Conservation (phyloP, 2,888 invertebrate genomes). For the Caenorhabditis sp. region DNA sequence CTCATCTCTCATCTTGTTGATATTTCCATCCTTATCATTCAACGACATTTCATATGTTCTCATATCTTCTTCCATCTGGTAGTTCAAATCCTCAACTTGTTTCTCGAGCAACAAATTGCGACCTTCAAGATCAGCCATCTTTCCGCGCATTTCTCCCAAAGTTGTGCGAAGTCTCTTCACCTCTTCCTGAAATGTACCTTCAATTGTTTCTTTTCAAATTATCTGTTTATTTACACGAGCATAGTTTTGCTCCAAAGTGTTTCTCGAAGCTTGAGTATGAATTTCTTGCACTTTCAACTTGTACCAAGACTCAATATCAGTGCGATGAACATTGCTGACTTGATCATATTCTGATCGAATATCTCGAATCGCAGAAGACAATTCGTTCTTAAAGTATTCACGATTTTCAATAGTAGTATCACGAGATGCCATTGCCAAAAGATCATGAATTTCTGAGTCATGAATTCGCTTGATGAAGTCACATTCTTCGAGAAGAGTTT, state of each 20-base stretch:
- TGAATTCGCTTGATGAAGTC: slow-evolving; percentile 74
- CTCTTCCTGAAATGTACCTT: slow-evolving; percentile 34
- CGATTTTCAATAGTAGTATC: slow-evolving; percentile 75
- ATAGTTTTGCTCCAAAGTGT: slow-evolving; percentile 48
- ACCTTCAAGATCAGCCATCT: slow-evolving; percentile 74
- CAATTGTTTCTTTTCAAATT: background rate
- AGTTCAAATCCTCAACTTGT: slow-evolving; percentile 73
- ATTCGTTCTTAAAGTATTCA: slow-evolving; percentile 75
- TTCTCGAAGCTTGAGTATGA: slow-evolving; percentile 69
- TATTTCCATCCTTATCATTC: slow-evolving; percentile 70
- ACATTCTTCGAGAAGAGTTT: slow-evolving; percentile 74
- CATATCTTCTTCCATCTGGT: slow-evolving; percentile 73
- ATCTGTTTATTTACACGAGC: slow-evolving; percentile 16
- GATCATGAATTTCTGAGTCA: slow-evolving; percentile 59
- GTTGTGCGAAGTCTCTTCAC: slow-evolving; percentile 73
- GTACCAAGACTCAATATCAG: slow-evolving; percentile 74
- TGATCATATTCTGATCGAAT: slow-evolving; percentile 75
- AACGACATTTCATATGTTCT: slow-evolving; percentile 72
- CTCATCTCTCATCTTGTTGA: slow-evolving; percentile 71
- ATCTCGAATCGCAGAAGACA: slow-evolving; percentile 74
- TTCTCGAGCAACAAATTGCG: slow-evolving; percentile 74
- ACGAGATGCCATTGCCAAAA: slow-evolving; percentile 69
- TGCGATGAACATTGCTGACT: slow-evolving; percentile 72
- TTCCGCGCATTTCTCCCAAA: slow-evolving; percentile 73
- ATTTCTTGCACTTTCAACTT: slow-evolving; percentile 75